Conservation (phyloP, 2,113 vertebrate species). For the Prunella himalayana region DNA sequence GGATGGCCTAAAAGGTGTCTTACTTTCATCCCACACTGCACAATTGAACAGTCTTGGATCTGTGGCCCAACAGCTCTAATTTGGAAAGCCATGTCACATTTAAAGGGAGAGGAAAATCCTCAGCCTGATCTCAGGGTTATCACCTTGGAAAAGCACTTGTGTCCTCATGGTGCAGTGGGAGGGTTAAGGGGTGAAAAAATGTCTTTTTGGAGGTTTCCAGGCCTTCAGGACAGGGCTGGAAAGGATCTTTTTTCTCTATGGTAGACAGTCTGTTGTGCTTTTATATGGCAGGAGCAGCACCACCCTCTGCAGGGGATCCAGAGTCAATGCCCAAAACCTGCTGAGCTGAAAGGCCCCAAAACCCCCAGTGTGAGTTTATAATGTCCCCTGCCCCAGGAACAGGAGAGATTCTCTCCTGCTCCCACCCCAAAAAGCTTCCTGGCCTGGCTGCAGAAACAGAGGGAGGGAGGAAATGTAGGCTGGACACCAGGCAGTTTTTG, state of each 20-base stretch:
- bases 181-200: not conserved
- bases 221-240: not conserved
- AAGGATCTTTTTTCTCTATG: not conserved
- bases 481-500: accelerated
- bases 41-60: not conserved
- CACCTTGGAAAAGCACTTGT: not conserved
- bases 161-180: not conserved
- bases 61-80: not conserved
- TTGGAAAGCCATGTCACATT: not conserved
- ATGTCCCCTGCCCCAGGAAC: not conserved
- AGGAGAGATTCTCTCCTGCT: not conserved
- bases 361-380: accelerated
- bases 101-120: not conserved
- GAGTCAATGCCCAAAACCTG: not conserved
- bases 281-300: not conserved
- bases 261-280: not conserved
- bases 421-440: not conserved
- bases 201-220: not conserved
- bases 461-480: not conserved
- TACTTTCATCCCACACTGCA: not conserved
- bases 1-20: not conserved
- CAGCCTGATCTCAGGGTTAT: not conserved
- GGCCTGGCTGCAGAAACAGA: not conserved
- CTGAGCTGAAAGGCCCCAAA: not conserved
- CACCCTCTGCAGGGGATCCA: not conserved